Base-by-base conservation (phyloP, 1,140 invertebrate genomes). In the Cyclargus thomasi region DNA sequence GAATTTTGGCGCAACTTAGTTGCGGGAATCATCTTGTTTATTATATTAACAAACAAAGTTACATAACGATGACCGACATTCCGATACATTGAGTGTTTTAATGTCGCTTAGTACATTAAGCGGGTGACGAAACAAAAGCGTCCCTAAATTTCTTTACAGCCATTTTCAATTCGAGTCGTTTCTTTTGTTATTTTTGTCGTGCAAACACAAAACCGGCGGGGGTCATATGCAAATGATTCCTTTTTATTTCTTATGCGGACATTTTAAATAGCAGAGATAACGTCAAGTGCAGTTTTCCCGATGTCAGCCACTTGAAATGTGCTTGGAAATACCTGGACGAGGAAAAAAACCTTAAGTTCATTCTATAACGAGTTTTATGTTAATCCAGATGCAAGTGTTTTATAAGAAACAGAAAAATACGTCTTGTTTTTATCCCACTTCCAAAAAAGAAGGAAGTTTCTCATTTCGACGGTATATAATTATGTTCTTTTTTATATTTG, bases 141-240 rank as follows among this genome's bases (percentile, higher is more conserved):
- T 3, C 39, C 39, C 39, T 47, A 47, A 47, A 14, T 47, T 47
- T 1, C 39, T 47, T 47, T 47, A 47, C 39, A 39, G 10, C 55
- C 55, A 20, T 57, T 57, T 59, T 20, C 17, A 59, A 59, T 59
- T 59, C 55, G 11, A 20, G 18, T 59, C 55, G 55, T 20, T 59
- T 21, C 55, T 59, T 20, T 20, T 18, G 55, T 59, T 59, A 59
- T 18, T 59, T 59, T 59, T 11, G 10, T 11, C 18, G 55, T 11
- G 55, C 18, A 59, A 59, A 55, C 53, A 21, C 55, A 20, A 21
- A 18, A 59, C 55, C 55, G 20, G 18, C 55, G 21, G 63, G 22
- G 55, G 55, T 59, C 55, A 59, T 22, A 69, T 69, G 68, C 64
- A 69, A 69, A 69, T 69, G 68, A 69, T 65, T 64, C 63, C 20